phyloP scores from a whole-genome alignment of 2,888 invertebrate genomes.

The Tachina fera region DNA sequence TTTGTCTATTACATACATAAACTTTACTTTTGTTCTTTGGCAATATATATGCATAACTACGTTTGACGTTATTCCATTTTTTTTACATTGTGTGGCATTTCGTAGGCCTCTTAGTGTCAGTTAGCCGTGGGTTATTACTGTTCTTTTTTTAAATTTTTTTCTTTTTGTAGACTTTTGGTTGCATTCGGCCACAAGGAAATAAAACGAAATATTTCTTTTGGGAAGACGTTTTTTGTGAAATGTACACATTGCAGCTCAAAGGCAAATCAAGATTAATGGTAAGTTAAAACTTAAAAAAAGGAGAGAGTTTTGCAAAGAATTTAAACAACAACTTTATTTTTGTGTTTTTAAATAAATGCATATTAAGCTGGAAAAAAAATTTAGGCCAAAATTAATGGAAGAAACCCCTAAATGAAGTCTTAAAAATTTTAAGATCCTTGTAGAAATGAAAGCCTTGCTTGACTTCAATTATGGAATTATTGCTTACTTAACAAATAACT shows the following conservation, averaged over 20 bases:
- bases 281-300: background rate
- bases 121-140: conserved; percentile 45
- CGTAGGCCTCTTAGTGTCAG: conserved; percentile 49
- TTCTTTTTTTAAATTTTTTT: background rate
- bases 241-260: conserved; percentile 22
- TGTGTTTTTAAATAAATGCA: background rate
- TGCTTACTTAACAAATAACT: background rate
- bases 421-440: too few relatives aligned
- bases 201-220: conserved; percentile 19
- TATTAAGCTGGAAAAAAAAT: too few relatives aligned
- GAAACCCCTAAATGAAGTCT: too few relatives aligned
- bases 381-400: background rate
- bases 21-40: conserved; percentile 31
- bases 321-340: background rate
- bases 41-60: conserved; percentile 10
- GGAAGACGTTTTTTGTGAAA: background rate
- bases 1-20: conserved; percentile 17
- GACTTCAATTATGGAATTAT: too few relatives aligned
- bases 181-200: conserved; percentile 8
- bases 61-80: conserved; percentile 20
- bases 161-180: background rate
- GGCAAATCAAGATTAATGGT: conserved; percentile 40
- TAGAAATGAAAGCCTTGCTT: background rate
- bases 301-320: background rate
- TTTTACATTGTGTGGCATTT: conserved; percentile 29